Conservation (phyloP, 2,113 vertebrate genomes). For the Larimichthys crocea region DNA sequence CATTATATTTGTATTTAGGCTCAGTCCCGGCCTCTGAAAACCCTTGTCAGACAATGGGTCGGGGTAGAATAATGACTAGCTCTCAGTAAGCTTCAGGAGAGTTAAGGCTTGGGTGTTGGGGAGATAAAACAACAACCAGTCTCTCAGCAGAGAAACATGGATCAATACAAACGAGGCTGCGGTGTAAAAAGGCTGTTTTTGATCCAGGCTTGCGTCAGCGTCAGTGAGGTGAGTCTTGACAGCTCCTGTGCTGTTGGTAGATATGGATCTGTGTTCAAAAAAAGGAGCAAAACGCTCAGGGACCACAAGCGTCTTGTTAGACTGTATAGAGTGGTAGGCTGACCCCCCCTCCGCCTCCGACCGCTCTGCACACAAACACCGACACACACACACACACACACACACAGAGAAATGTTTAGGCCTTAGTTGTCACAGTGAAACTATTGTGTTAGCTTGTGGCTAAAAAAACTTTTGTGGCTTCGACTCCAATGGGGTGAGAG, state of each 20-base stretch:
- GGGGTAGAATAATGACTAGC: slow-evolving; percentile 80
- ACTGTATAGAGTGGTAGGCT: slow-evolving; percentile 67
- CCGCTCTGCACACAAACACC: slow-evolving; percentile 54
- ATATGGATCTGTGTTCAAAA: slow-evolving; percentile 83
- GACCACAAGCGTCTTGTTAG: slow-evolving; percentile 79
- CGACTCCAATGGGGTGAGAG: slow-evolving; percentile 58
- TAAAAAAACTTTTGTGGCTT: slow-evolving; percentile 65
- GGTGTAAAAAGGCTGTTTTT: slow-evolving; percentile 82
- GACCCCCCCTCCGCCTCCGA: slow-evolving; percentile 64
- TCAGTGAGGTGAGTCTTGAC: slow-evolving; percentile 81
- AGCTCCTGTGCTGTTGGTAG: slow-evolving; percentile 79
- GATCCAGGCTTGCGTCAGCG: slow-evolving; percentile 79
- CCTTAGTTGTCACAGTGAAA: slow-evolving; percentile 57
- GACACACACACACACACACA: not conserved
- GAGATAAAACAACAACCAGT: slow-evolving; percentile 80
- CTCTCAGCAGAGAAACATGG: slow-evolving; percentile 80
- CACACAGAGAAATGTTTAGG: slow-evolving; percentile 20
- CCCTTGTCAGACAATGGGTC: slow-evolving; percentile 72
- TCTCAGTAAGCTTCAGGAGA: slow-evolving; percentile 78
- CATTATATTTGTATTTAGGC: slow-evolving; percentile 82
- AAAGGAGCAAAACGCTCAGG: slow-evolving; percentile 80
- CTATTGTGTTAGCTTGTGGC: slow-evolving; percentile 58
- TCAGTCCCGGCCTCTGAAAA: slow-evolving; percentile 57
- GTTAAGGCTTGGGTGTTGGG: slow-evolving; percentile 75
- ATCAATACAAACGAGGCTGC: slow-evolving; percentile 80